Conservation (phyloP, 1,140 invertebrate genomes). For the Odontomachus brunneus region DNA sequence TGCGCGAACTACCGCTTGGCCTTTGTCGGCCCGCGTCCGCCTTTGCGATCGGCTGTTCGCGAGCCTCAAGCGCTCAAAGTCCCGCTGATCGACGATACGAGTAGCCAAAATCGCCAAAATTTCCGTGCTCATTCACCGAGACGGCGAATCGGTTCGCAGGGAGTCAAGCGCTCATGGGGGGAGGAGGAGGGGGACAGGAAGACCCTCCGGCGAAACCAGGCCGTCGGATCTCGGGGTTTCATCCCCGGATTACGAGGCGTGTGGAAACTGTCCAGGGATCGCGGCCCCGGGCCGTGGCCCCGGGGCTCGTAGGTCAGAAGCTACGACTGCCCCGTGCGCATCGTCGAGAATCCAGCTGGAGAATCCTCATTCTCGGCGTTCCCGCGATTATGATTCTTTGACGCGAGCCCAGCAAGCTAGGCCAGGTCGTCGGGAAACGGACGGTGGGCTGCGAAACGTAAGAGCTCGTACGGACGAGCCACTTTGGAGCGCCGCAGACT, state of each 20-base stretch:
- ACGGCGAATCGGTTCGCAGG: constrained; percentile 21
- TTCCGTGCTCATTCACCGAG: neutral
- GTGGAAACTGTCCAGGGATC: constrained; percentile 69
- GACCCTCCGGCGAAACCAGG: constrained; percentile 59
- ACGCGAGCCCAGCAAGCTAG: neutral
- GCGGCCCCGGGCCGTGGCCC: constrained; percentile 55
- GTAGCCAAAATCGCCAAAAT: constrained; percentile 43
- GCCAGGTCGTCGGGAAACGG: neutral
- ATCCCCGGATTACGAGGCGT: constrained; percentile 68
- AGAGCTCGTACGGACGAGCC: too few species aligned
- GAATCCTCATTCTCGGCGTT: constrained; percentile 22
- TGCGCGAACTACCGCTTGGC: too few species aligned
- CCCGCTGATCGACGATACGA: neutral
- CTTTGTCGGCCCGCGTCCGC: too few species aligned
- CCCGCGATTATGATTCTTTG: constrained; percentile 25
- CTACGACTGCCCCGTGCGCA: constrained; percentile 58
- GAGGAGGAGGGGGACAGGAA: too few species aligned
- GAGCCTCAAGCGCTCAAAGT: too few species aligned
- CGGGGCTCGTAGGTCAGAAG: constrained; percentile 66
- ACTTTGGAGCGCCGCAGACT: too few species aligned
- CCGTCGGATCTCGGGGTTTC: constrained; percentile 70
- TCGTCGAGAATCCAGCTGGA: constrained; percentile 37
- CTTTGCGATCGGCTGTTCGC: too few species aligned
- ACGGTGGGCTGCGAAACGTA: neutral
- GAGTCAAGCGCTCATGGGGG: constrained; percentile 48